Percentiles rank a stretch among this genome's conserved stretches.
These are phyloP conservation scores for Muntiacus reevesi DNA, from an alignment of 2,113 vertebrate genomes.

Conservation along the genomic window DNA sequence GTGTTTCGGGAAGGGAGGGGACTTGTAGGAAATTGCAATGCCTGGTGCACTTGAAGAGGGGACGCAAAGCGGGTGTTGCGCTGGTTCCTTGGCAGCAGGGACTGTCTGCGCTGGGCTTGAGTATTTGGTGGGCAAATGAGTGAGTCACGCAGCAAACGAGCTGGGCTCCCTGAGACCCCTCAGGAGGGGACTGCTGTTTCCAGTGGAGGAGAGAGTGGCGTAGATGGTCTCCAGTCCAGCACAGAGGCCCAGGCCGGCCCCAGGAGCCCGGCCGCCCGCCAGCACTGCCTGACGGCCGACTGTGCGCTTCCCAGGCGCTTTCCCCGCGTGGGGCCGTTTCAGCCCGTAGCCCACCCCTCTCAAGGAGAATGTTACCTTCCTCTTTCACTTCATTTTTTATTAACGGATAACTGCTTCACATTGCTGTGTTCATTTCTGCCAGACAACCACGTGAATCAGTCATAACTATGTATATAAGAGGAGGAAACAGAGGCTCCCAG, in stretches of 20 bases:
- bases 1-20: not conserved
- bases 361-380: fast-evolving
- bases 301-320: not conserved
- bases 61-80: not conserved
- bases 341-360: fast-evolving
- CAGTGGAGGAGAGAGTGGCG: not conserved
- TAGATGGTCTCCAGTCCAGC: not conserved
- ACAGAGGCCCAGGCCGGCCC: not conserved
- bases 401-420: not conserved
- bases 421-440: not conserved
- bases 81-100: not conserved
- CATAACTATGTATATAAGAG: not conserved
- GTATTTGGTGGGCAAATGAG: not conserved
- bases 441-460: not conserved
- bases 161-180: not conserved
- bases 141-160: not conserved
- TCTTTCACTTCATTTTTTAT: not conserved
- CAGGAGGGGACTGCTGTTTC: not conserved
- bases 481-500: not conserved
- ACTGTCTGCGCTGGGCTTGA: not conserved
- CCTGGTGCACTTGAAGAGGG: not conserved
- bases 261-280: not conserved
- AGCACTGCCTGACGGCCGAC: not conserved
- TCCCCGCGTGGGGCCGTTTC: fast-evolving
- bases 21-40: not conserved